These are phyloP conservation scores for Rana temporaria DNA, from an alignment of 2,113 vertebrate species.

Conservation along the genomic window DNA sequence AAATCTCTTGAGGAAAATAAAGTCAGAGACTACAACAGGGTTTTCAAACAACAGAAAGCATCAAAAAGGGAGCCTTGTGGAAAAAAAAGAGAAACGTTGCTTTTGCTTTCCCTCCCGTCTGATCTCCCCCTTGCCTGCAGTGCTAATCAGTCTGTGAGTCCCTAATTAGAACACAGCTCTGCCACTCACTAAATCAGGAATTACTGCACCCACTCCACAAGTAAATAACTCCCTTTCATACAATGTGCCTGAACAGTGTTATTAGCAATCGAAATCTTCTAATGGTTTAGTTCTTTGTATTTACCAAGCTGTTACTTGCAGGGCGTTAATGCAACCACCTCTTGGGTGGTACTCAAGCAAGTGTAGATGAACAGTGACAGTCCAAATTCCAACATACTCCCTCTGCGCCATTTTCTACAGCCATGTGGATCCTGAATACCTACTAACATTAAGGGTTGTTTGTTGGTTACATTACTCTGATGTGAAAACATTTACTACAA, in stretches of 20 bases:
- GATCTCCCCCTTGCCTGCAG: constrained; percentile 61
- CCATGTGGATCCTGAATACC: too few species aligned
- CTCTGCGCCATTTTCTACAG: too few species aligned
- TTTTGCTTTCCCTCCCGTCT: constrained; percentile 52
- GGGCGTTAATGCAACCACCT: constrained; percentile 27
- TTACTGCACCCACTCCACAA: constrained; percentile 53
- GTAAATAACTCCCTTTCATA: constrained; percentile 56
- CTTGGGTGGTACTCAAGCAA: constrained; percentile 15
- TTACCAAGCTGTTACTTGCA: constrained; percentile 28
- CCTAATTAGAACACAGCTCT: constrained; percentile 66
- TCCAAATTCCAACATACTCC: not conserved
- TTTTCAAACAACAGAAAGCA: constrained; percentile 60
- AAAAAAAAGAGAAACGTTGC: constrained; percentile 58
- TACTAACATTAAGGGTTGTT: too few species aligned
- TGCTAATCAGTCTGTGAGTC: constrained; percentile 67
- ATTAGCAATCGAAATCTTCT: constrained; percentile 40
- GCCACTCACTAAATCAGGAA: constrained; percentile 58
- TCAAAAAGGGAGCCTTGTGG: constrained; percentile 61
- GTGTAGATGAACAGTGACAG: not conserved
- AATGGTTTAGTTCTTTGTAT: constrained; percentile 41
- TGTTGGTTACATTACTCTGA: too few species aligned
- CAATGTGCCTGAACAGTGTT: constrained; percentile 49
- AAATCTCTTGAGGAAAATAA: constrained; percentile 54
- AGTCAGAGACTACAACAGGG: constrained; percentile 48
- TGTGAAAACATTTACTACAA: too few species aligned